Conservation (phyloP, 2,113 vertebrate genomes). For the Xiphophorus maculatus region DNA sequence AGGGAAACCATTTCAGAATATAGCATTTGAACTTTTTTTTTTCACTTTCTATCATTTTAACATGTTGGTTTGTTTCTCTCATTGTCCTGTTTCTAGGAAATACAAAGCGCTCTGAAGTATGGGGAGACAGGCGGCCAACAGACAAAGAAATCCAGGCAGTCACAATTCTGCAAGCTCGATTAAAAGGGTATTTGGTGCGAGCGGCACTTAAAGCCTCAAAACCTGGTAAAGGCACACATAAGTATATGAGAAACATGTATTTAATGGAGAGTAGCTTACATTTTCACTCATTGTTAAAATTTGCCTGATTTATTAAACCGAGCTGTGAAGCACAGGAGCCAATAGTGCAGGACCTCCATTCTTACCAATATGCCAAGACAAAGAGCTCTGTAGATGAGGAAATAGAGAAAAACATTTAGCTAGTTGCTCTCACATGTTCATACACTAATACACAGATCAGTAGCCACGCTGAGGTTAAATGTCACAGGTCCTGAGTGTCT, state of each 20-base stretch:
- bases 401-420: conserved; percentile 24
- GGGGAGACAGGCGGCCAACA: conserved; percentile 71
- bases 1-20: neutral
- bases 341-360: conserved; percentile 68
- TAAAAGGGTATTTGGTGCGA: conserved; percentile 71
- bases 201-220: conserved; percentile 56
- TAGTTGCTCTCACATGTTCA: too few species aligned
- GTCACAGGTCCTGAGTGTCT: too few species aligned
- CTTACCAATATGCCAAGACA: conserved; percentile 70
- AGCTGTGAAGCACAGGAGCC: conserved; percentile 50
- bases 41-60: neutral
- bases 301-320: conserved; percentile 28
- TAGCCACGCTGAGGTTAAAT: too few species aligned
- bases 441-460: neutral
- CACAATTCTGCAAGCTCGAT: conserved; percentile 76
- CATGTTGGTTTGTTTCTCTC: neutral
- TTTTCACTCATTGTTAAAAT: conserved; percentile 36
- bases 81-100: conserved; percentile 9
- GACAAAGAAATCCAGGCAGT: conserved; percentile 73
- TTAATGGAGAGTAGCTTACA: conserved; percentile 8
- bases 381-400: conserved; percentile 37
- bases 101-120: conserved; percentile 49
- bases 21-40: neutral
- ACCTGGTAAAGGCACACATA: conserved; percentile 52
- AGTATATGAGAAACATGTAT: neutral